Percentiles rank a stretch among this genome's conserved stretches.
phyloP scores from a whole-genome alignment of 2,797 vertebrate genomes.

The Leontocebus nigricollis region DNA sequence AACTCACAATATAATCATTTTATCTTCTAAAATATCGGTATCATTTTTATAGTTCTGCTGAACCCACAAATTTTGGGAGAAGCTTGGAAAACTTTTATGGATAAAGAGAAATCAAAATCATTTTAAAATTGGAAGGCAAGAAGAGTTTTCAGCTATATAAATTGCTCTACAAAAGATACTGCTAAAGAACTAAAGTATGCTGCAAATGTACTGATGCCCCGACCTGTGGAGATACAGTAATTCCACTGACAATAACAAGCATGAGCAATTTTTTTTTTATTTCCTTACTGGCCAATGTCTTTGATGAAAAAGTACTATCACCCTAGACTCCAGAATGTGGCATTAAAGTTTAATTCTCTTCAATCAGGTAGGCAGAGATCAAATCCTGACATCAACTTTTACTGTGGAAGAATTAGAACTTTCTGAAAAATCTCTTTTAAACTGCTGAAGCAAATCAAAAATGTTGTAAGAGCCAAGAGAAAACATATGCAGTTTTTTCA shows the following conservation, averaged over 20 bases:
- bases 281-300: background rate
- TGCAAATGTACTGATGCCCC: background rate
- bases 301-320: constrained; percentile 35
- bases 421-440: background rate
- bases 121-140: background rate
- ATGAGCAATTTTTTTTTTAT: background rate
- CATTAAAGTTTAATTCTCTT: constrained; percentile 64
- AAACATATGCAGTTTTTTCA: background rate
- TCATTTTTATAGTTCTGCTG: background rate
- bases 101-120: background rate
- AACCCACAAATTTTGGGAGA: background rate
- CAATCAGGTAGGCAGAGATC: background rate
- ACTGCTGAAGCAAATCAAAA: background rate
- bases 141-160: background rate
- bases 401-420: background rate
- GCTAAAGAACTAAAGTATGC: background rate
- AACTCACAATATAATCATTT: background rate
- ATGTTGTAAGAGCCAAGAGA: background rate
- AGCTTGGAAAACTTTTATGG: background rate
- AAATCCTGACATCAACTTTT: constrained; percentile 10
- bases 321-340: background rate
- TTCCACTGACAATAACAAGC: background rate
- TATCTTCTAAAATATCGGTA: constrained; percentile 17
- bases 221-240: background rate
- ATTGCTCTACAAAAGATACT: background rate